Conservation (phyloP, 2,797 vertebrate genomes). For the Taeniopygia guttata region DNA sequence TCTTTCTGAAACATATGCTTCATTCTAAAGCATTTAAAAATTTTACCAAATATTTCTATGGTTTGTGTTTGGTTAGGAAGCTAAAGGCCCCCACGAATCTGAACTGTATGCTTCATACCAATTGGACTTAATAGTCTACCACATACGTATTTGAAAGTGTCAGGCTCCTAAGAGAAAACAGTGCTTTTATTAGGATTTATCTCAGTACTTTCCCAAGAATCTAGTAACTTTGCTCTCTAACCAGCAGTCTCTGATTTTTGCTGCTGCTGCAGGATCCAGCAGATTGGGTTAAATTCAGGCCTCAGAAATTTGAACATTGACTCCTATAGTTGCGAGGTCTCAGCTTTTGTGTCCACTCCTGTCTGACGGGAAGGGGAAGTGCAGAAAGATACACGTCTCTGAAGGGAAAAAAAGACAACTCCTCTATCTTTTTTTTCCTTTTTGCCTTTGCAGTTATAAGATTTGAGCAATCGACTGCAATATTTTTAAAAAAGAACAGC, state of each 20-base stretch:
- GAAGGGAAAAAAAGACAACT: background rate
- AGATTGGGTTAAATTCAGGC: background rate
- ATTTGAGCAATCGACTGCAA: background rate
- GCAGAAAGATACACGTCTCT: background rate
- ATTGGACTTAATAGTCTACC: background rate
- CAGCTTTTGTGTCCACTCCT: background rate
- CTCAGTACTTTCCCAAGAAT: background rate
- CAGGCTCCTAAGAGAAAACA: background rate
- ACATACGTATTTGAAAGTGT: background rate
- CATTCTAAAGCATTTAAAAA: background rate
- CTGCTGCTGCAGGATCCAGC: background rate
- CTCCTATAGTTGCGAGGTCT: accelerated
- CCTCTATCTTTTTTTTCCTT: background rate
- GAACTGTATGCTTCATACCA: background rate
- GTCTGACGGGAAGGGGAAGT: background rate
- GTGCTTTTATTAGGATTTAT: background rate
- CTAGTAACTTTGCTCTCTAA: background rate
- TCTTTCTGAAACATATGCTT: background rate
- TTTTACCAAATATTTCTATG: background rate
- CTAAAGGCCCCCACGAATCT: accelerated
- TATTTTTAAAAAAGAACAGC: background rate
- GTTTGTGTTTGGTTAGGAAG: background rate
- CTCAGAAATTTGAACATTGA: background rate
- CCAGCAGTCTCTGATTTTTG: background rate
- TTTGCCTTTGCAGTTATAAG: background rate